Evolutionary conservation across 2,113 vertebrate genomes (phyloP), one percentile per base, ranked within the genome.

Genomic region (Eolophus roseicapilla): DNA sequence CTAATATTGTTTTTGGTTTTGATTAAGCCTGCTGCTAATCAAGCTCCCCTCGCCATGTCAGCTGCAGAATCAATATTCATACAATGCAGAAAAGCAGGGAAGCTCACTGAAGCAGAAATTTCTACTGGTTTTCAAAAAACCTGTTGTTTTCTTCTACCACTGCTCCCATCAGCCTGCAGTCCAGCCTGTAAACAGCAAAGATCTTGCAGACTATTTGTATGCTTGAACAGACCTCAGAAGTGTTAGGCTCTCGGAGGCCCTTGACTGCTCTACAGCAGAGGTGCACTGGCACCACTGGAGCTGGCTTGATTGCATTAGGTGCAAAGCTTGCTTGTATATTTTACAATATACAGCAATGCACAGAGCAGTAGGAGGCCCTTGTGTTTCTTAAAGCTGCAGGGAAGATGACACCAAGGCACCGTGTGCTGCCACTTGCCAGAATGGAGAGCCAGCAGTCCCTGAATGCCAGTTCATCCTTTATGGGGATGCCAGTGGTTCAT

Each of bases 21-120:
- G 88, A 95, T 94, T 94, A 96, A 97, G 81, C 52, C 74, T 93
- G 84, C 74, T 92, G 92, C 88, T 96, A 92, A 96, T 97, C 92
- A 96, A 95, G 93, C 84, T 97, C 69, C 74, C 63, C 31, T 69
- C 2, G 0, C 88, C 80, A 50, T 69, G 69, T 81, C 94, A 55
- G 92, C 95, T 92, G 95, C 53, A 70, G 52, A 67, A 90, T 96
- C 87, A 95, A 94, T 89, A 96, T 76, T 93, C 92, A 97, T 78
- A 78, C 74, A 82, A 94, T 94, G 83, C 79, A 86, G 76, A 95
- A 94, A 86, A 60, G 68, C 53, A 93, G 70, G 55, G 49, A 70
- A 92, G 91, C 29, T 90, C 86, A 91, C 37, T 55, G 69, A 60
- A 95, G 76, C 91, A 93, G 88, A 65, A 96, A 71, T 70, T 64